Evolutionary conservation across 2,888 invertebrate genomes (phyloP), one percentile per base, ranked within the genome.

Genomic region (Halocaridina rubra): DNA sequence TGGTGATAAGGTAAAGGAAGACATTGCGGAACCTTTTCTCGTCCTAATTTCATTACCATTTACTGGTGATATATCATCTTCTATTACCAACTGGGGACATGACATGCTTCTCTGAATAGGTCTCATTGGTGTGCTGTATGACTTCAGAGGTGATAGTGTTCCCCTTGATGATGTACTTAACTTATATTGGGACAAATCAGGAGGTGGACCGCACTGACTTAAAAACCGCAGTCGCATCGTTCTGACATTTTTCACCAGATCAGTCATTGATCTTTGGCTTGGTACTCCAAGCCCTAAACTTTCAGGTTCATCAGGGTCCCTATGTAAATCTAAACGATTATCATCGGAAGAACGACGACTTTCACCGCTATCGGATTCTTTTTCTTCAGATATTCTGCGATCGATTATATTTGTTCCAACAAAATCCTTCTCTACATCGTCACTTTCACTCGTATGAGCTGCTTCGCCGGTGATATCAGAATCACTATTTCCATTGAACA

Each of bases 141-240:
- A 53, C 64, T 81, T 78, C 5, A 64, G 77, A 8, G 85, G 85
- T 19, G 85, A 78, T 16, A 74, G 19, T 27, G 64, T 57, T 5
- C 27, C 64, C 10, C 77, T 57, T 19, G n/a, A 19, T 53, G 71
- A 29, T 7, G 76, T 78, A 30, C 72, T 53, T 39, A 80, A 64
- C n/a, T 76, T 81, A 29, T 85, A 85, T 61, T 85, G 82, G 13
- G 82, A 79, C 27, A 80, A 61, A 46, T 88, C 86, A 19, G 85
- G 84, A n/a, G 88, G 88, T 5, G 88, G 88, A 8, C 88, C 88
- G 79, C 88, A 88, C 59, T 88, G 88, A 67, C 88, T 88, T 19
- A 88, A 33, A 74, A 88, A 88, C 22, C 88, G 53, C 59, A 88
- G 74, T 16, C 88, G 64, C 71, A 81, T 86, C n/a, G 84, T 84